Conservation (phyloP, 64 coral and sea anemone species). For the Orbicella faveolata region DNA sequence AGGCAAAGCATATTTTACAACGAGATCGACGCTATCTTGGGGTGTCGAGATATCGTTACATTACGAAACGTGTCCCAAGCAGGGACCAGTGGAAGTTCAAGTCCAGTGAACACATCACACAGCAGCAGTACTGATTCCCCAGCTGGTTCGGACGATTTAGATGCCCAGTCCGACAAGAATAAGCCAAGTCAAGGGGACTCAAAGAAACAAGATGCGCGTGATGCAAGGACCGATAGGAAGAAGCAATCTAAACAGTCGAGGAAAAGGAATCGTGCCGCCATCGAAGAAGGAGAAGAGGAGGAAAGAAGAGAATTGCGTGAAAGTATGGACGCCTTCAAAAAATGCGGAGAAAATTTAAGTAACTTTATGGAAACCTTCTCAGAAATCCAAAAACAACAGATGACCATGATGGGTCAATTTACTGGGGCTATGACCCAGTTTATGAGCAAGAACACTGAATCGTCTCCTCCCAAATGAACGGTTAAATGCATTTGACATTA, state of each 20-base stretch:
- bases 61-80: background rate
- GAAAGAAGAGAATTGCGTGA: constrained; percentile 21
- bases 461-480: too few species aligned
- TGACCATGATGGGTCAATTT: background rate
- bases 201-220: background rate
- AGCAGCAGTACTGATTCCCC: background rate
- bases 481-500: too few species aligned
- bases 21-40: background rate
- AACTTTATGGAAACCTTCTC: constrained; percentile 12
- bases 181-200: constrained; percentile 2
- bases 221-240: background rate
- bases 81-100: background rate
- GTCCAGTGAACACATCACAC: background rate
- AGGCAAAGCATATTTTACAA: background rate
- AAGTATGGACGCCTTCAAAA: background rate
- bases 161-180: too few species aligned
- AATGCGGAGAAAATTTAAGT: constrained; percentile 8
- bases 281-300: background rate
- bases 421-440: background rate
- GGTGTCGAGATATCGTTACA: background rate
- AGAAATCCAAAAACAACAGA: background rate
- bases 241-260: background rate
- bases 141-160: background rate
- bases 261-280: constrained; percentile 1
- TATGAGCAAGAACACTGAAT: background rate